Evolutionary conservation across 2,113 vertebrate genomes (phyloP).

Genomic region (Centropus unirufus): DNA sequence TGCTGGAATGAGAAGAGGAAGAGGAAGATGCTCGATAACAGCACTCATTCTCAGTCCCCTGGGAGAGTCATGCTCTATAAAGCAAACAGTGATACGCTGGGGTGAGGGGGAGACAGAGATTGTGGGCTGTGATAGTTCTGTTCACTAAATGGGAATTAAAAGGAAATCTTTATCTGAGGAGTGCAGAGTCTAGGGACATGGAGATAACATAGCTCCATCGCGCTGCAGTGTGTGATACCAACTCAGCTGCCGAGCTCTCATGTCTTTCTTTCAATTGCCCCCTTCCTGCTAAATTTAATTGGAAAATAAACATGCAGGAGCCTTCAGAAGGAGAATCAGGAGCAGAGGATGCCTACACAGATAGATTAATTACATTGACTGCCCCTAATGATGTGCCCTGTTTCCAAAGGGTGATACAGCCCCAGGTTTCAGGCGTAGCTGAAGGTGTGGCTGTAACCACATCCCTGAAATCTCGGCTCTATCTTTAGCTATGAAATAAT

Average conservation of each 20-base stretch:
- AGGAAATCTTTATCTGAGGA: background rate
- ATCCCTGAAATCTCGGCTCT: background rate
- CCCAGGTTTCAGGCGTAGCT: background rate
- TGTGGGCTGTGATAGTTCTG: background rate
- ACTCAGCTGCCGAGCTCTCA: background rate
- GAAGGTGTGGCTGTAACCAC: background rate
- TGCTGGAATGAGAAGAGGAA: background rate
- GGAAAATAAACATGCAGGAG: background rate
- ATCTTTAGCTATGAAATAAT: background rate
- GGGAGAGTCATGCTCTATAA: background rate
- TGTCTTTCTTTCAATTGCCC: background rate
- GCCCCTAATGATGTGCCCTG: background rate
- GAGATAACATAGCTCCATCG: background rate
- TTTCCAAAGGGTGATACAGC: background rate
- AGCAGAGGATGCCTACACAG: background rate
- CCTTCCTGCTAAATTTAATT: background rate
- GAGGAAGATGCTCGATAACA: background rate
- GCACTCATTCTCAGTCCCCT: fast-evolving
- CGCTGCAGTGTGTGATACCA: background rate
- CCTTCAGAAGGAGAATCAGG: background rate
- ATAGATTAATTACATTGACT: background rate
- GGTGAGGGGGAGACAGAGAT: background rate
- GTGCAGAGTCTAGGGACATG: background rate
- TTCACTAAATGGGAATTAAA: background rate
- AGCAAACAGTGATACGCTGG: fast-evolving